phyloP scores from a whole-genome alignment of 2,797 vertebrate genomes.

The Pelodytes ibericus region DNA sequence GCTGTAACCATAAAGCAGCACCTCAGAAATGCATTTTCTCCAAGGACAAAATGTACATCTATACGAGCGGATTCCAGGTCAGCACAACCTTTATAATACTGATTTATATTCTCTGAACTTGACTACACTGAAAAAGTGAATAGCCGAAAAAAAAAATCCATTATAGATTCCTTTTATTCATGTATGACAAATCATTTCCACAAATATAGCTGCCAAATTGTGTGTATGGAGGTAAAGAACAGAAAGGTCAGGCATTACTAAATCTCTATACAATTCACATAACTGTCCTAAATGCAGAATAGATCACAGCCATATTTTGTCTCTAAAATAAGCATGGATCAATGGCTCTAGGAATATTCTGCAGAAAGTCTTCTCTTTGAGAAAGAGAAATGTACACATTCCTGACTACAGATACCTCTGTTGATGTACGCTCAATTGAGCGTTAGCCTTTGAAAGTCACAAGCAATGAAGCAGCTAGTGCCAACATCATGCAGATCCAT shows the following conservation, averaged over 20 bases:
- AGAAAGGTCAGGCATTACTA: conserved; percentile 13
- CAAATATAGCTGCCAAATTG: conserved; percentile 7
- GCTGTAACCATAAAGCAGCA: background rate
- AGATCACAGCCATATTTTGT: conserved; percentile 2
- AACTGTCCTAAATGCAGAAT: conserved; percentile 11
- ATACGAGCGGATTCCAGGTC: background rate
- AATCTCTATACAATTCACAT: conserved; percentile 8
- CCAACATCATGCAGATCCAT: background rate
- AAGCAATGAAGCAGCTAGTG: background rate
- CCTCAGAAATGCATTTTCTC: background rate
- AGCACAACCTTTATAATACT: background rate
- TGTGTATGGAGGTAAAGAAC: conserved; percentile 3
- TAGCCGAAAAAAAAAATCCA: conserved; percentile 6
- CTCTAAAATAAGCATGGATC: background rate
- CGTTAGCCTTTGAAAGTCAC: background rate
- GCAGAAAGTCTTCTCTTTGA: background rate
- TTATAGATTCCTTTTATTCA: background rate
- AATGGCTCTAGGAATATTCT: background rate
- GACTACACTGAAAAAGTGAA: background rate
- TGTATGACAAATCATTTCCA: conserved; percentile 7
- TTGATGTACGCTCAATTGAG: conserved; percentile 4
- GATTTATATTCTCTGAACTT: background rate
- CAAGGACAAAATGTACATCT: background rate
- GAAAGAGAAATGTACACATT: background rate
- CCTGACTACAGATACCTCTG: background rate